Evolutionary conservation across 2,113 vertebrate genomes (phyloP).

Genomic region (Stigmatopora nigra): DNA sequence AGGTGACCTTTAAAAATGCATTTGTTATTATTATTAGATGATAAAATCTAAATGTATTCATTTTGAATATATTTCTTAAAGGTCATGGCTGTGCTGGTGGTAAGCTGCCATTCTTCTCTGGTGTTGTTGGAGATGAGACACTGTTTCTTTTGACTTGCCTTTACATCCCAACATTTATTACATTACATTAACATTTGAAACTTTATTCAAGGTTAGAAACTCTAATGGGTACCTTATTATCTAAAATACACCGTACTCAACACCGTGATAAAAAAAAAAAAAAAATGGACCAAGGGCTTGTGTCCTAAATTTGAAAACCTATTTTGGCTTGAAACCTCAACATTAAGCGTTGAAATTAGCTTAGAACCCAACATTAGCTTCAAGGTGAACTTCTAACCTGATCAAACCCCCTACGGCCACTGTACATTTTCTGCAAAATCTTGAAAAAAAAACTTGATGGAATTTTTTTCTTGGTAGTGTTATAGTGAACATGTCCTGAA

Average conservation of each 20-base stretch:
- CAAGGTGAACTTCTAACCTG: not conserved
- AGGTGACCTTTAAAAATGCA: conserved; percentile 2
- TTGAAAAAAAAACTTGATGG: not conserved
- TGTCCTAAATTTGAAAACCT: not conserved
- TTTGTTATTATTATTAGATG: not conserved
- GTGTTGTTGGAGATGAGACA: not conserved
- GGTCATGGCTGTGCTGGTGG: not conserved
- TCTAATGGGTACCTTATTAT: not conserved
- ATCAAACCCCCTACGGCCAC: not conserved
- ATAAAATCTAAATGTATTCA: not conserved
- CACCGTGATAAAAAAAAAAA: no score
- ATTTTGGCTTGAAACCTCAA: not conserved
- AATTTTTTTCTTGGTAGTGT: not conserved
- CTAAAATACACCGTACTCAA: not conserved
- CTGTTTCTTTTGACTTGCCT: not conserved
- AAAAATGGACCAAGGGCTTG: not conserved
- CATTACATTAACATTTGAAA: no score
- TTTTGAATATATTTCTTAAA: not conserved
- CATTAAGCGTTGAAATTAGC: not conserved
- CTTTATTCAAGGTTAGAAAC: no score
- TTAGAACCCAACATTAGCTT: not conserved
- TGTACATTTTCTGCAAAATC: not conserved
- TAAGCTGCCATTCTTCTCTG: not conserved
- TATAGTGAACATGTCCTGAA: not conserved
- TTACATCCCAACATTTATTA: not conserved